Base-by-base conservation (phyloP, 1,140 invertebrate species). In the Drosophila willistoni region DNA sequence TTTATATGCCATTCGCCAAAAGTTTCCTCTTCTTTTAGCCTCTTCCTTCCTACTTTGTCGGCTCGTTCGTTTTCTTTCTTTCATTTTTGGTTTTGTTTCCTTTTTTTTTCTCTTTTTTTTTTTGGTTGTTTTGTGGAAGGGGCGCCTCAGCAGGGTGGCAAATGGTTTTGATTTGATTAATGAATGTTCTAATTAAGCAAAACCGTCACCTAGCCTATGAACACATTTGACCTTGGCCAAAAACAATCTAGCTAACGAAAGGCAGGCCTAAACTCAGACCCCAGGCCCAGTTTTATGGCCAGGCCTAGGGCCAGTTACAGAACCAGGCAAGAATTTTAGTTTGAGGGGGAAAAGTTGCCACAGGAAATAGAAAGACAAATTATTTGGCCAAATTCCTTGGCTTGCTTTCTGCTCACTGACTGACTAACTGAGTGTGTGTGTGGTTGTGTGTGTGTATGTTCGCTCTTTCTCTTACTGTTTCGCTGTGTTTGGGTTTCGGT, bases 91-190 rank as follows among this genome's bases (percentile, higher is more conserved):
- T 41, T 29, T 29, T 29, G 29, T 29, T 29, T 29, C 29, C 29
- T 29, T 29, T 29, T 29, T 29, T 29, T 29, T 6, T 25, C 22
- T 25, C 22, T 25, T 25, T 7, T 4, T 19, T 39, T 77, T 55
- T 75, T 60, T 68, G 39, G 33, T 29, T 22, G 55, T 68, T 74
- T 71, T 72, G 7, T 60, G 36, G 69, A 36, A 10, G 34, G 34
- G 34, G 9, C 9, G 63, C 63, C 69, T 72, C 47, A 78, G 76
- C 74, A n/a, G 87, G 87, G 89, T 82, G 87, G 87, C 87, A 90
- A 90, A 90, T 90, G 87, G 87, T 90, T 90, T 90, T 90, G 87
- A 90, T 90, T 90, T 90, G 87, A 90, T 90, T 90, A 90, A 90
- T 90, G 87, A 90, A 90, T 90, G 87, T 90, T 90, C 87, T 90